These are phyloP conservation scores for Cerastis rubricosa DNA, from an alignment of 2,888 invertebrate genomes.

Conservation along the genomic window DNA sequence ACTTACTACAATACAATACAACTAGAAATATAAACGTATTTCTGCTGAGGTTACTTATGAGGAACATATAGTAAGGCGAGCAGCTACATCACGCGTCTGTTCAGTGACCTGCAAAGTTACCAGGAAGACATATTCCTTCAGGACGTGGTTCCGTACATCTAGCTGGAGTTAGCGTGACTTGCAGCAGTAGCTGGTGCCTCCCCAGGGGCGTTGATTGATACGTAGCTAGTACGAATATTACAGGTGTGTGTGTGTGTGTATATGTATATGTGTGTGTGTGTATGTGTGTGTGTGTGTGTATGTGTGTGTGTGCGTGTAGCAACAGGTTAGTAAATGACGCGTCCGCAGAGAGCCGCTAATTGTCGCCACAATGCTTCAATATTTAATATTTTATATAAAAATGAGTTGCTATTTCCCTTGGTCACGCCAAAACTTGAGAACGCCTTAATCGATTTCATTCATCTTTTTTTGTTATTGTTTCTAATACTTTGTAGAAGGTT, in stretches of 20 bases:
- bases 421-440: too few relatives aligned
- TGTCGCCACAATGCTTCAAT: background rate
- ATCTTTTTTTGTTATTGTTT: too few relatives aligned
- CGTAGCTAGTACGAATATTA: background rate
- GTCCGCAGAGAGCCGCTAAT: constrained; percentile 8
- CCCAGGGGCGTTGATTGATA: background rate
- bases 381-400: too few relatives aligned
- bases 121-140: constrained; percentile 3
- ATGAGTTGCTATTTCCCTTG: too few relatives aligned
- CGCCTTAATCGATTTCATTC: too few relatives aligned
- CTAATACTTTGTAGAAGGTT: too few relatives aligned
- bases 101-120: background rate
- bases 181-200: background rate
- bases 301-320: background rate
- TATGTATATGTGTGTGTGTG: background rate
- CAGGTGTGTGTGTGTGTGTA: background rate
- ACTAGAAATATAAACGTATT: constrained; percentile 13
- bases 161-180: constrained; percentile 21
- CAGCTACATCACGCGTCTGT: background rate
- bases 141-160: background rate
- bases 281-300: background rate
- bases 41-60: constrained; percentile 12
- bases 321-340: background rate
- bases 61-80: background rate
- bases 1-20: background rate